Evolutionary conservation across 2,113 vertebrate species (phyloP).

Genomic region (Daubentonia madagascariensis): DNA sequence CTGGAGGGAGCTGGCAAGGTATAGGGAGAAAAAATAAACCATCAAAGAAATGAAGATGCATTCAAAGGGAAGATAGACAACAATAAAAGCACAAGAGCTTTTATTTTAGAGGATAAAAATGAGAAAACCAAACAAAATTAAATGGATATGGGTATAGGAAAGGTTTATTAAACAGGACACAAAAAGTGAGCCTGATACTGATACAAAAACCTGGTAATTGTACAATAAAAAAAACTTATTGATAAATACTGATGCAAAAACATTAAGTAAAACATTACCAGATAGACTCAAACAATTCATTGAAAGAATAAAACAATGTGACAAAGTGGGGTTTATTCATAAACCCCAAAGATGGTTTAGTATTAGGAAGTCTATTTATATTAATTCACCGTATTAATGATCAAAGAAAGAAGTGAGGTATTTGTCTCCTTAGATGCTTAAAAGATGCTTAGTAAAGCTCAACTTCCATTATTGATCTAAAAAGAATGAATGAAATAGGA

Average conservation of each 20-base stretch:
- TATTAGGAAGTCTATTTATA: neutral
- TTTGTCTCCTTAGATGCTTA: neutral
- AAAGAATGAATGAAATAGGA: neutral
- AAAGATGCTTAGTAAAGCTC: neutral
- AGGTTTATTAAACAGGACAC: neutral
- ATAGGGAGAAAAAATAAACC: neutral
- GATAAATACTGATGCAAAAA: neutral
- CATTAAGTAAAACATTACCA: neutral
- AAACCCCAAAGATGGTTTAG: neutral
- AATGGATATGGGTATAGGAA: neutral
- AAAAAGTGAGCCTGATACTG: neutral
- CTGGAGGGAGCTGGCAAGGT: neutral
- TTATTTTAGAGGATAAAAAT: neutral
- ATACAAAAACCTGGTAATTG: neutral
- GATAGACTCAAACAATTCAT: neutral
- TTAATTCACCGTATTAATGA: neutral
- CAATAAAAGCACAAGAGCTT: neutral
- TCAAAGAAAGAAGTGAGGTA: neutral
- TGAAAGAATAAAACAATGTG: neutral
- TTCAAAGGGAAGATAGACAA: neutral
- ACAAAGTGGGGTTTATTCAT: neutral
- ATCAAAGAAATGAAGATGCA: neutral
- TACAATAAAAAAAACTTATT: neutral
- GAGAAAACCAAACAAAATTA: neutral
- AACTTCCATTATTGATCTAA: neutral